Evolutionary conservation across 2,113 vertebrate genomes (phyloP), one percentile per base, ranked within the genome.

Genomic region (Semicossyphus pulcher): DNA sequence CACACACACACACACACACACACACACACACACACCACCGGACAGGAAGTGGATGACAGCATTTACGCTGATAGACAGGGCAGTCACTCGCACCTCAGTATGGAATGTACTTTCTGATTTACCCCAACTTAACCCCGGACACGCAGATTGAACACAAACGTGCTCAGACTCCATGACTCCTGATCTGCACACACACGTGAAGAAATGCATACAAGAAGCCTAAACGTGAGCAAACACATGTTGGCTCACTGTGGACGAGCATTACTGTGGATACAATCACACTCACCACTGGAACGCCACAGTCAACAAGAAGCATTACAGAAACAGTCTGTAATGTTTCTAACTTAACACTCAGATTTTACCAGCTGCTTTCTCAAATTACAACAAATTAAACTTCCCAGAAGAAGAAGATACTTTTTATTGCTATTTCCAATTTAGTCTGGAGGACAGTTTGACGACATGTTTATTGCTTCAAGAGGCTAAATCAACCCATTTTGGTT

Each of bases 71-170:
- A 73, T 26, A 49, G 42, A 57, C 36, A 34, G 45, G 29, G 53
- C 47, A 32, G 29, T 77, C 45, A 72, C 54, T 80, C 62, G 80
- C 83, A 80, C 69, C 78, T 80, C 63, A 23, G 56, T 37, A 10
- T 60, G 63, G 76, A 83, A 86, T 83, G 83, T 70, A 41, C 37
- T n/a, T n/a, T 75, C 18, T 69, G 42, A 65, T 44, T n/a, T 4
- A 64, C 52, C 29, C 59, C 20, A 31, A 72, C 9, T 45, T 60
- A 64, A 52, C 57, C 60, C 41, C 12, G n/a, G 4, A 58, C 36
- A 37, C 11, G 51, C 59, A 63, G 5, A 39, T 21, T 32, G 10
- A 11, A 51, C 7, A 63, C 39, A 65, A 7, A 56, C 54, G 21
- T 8, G 34, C 54, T 48, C 14, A 4, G 9, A 49, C 39, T 16